A percentile compares a stretch with the other conserved stretches of the same genome.
Evolutionary conservation across 2,888 invertebrate species (phyloP).

Genomic region (Ditylenchus weischeri): DNA sequence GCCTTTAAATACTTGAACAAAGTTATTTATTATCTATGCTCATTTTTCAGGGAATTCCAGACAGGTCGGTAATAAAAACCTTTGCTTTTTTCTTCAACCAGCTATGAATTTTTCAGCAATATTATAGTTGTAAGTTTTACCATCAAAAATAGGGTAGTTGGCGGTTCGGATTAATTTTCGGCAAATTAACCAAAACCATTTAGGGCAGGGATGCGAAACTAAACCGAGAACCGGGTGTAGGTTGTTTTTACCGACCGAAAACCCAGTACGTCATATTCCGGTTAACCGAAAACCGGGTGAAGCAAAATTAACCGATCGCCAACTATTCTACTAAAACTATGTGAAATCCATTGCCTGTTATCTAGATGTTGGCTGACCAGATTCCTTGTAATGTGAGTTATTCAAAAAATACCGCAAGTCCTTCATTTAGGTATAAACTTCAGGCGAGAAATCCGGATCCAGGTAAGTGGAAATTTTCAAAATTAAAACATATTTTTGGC

Average conservation of each 20-base stretch:
- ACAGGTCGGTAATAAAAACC: not conserved
- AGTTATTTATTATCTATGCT: not conserved
- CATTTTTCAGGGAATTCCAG: not conserved
- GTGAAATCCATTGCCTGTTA: no score
- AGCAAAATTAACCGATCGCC: no score
- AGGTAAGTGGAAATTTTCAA: constrained; percentile 53
- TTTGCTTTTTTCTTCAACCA: not conserved
- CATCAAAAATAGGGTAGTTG: constrained; percentile 77
- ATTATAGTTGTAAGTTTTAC: constrained; percentile 57
- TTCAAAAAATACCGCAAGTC: no score
- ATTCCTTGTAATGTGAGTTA: constrained; percentile 83
- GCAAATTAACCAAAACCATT: no score
- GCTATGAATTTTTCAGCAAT: not conserved
- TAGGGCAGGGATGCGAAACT: no score
- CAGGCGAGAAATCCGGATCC: constrained; percentile 87
- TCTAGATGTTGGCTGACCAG: constrained; percentile 90
- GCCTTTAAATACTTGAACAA: not conserved
- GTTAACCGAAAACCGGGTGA: no score
- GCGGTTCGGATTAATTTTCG: no score
- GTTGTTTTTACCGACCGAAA: no score
- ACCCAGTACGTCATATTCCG: no score
- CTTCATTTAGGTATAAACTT: no score
- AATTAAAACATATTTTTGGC: not conserved
- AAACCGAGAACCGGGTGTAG: no score
- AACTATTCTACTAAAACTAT: no score